Percentiles rank a stretch among this genome's conserved stretches.
These are phyloP conservation scores for Sinonovacula constricta DNA, from an alignment of 1,140 invertebrate genomes.

Conservation along the genomic window DNA sequence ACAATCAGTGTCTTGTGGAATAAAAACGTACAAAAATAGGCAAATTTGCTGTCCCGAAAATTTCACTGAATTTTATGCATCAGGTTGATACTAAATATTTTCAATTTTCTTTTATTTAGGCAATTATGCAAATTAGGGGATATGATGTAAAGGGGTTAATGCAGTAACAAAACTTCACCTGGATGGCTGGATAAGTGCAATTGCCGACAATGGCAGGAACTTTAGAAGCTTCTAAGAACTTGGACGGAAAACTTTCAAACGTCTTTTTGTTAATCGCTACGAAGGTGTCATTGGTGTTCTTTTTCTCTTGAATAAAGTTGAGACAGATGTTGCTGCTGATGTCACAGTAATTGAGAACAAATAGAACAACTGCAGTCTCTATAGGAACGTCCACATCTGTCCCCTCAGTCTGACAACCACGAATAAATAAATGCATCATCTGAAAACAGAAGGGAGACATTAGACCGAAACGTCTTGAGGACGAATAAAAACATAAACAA, in stretches of 20 bases:
- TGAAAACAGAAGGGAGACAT: too few relatives aligned
- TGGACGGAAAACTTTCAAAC: too few relatives aligned
- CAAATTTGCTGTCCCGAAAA: too few relatives aligned
- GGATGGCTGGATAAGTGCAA: conserved; percentile 56
- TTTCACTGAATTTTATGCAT: too few relatives aligned
- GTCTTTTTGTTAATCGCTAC: too few relatives aligned
- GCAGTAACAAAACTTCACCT: neutral
- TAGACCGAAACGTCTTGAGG: conserved; percentile 6
- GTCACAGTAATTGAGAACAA: conserved; percentile 62
- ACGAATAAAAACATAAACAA: conserved; percentile 17
- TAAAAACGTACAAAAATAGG: too few relatives aligned
- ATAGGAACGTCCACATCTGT: conserved; percentile 34
- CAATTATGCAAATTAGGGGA: too few relatives aligned
- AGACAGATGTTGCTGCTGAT: conserved; percentile 35
- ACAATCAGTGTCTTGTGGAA: too few relatives aligned
- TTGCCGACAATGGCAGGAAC: conserved; percentile 48
- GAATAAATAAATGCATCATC: conserved; percentile 51
- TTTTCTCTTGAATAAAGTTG: too few relatives aligned
- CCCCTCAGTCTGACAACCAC: conserved; percentile 34
- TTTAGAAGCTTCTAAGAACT: neutral
- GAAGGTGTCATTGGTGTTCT: too few relatives aligned
- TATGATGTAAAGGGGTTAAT: neutral
- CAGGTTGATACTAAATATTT: too few relatives aligned
- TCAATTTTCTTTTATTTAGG: too few relatives aligned
- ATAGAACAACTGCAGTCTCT: conserved; percentile 63